Conservation (phyloP, 1,140 invertebrate species). For the Lysiphlebus fabarum region DNA sequence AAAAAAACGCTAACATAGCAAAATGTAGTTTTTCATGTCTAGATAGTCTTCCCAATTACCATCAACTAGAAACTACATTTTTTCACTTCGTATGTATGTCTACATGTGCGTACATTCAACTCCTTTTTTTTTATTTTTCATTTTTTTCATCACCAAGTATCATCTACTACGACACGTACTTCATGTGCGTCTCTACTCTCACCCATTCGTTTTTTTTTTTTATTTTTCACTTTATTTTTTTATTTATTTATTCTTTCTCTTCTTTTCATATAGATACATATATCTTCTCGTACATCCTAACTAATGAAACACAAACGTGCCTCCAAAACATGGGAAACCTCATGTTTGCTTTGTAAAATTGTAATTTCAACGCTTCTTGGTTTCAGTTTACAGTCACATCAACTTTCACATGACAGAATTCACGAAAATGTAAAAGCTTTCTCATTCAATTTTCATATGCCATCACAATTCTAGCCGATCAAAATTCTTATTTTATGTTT, state of each 20-base stretch:
- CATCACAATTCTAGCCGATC: background rate
- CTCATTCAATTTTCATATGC: background rate
- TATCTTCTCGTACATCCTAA: conserved; percentile 17
- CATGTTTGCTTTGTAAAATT: conserved; percentile 30
- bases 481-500: background rate
- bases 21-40: background rate
- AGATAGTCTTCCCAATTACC: conserved; percentile 10
- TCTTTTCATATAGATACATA: background rate
- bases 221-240: background rate
- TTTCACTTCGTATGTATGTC: too few relatives aligned
- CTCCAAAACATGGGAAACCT: conserved; percentile 1
- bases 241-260: background rate
- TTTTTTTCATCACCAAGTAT: too few relatives aligned
- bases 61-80: conserved; percentile 1
- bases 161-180: background rate
- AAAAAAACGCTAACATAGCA: too few relatives aligned
- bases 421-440: too few relatives aligned
- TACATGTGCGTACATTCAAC: too few relatives aligned
- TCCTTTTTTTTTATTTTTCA: too few relatives aligned
- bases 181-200: background rate
- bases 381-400: conserved; percentile 1
- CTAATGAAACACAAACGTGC: conserved; percentile 31
- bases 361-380: conserved; percentile 25
- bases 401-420: too few relatives aligned
- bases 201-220: background rate